A percentile compares a stretch with the other conserved stretches of the same genome.
phyloP scores from a whole-genome alignment of 2,113 vertebrate genomes.

The Capreolus pygargus region DNA sequence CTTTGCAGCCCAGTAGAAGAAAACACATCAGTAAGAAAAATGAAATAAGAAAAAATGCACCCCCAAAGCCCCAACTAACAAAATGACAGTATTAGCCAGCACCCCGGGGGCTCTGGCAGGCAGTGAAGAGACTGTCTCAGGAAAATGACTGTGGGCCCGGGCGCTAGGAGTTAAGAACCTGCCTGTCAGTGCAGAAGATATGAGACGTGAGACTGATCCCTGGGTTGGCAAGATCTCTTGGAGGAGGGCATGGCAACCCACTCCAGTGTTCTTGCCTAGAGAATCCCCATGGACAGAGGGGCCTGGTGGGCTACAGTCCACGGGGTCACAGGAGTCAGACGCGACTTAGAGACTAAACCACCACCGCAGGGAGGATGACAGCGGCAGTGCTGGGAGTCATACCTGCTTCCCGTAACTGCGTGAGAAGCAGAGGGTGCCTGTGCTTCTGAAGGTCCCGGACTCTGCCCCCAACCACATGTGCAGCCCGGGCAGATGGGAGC shows the following conservation, averaged over 20 bases:
- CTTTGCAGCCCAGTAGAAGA: slow-evolving; percentile 56
- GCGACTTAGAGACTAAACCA: background rate
- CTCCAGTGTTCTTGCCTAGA: background rate
- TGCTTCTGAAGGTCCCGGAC: background rate
- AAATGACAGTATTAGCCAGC: slow-evolving; percentile 54
- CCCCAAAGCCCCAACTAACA: slow-evolving; percentile 57
- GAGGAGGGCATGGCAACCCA: background rate
- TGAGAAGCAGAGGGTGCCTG: background rate
- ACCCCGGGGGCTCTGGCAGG: slow-evolving; percentile 15
- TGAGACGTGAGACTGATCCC: background rate
- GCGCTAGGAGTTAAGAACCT: background rate
- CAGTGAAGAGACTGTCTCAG: background rate
- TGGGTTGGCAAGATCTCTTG: background rate
- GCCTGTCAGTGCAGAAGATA: background rate
- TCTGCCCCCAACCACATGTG: accelerated
- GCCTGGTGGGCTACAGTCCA: background rate
- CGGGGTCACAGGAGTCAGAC: background rate
- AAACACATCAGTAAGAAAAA: slow-evolving; percentile 75
- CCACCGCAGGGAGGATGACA: background rate
- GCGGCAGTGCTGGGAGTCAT: background rate
- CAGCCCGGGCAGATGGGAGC: accelerated
- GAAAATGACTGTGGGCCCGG: background rate
- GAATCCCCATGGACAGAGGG: background rate
- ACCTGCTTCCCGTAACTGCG: background rate
- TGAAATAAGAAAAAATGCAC: slow-evolving; percentile 61